These are phyloP conservation scores for Anguilla pacifica DNA, from an alignment of 2,797 vertebrate species.

Conservation along the genomic window DNA sequence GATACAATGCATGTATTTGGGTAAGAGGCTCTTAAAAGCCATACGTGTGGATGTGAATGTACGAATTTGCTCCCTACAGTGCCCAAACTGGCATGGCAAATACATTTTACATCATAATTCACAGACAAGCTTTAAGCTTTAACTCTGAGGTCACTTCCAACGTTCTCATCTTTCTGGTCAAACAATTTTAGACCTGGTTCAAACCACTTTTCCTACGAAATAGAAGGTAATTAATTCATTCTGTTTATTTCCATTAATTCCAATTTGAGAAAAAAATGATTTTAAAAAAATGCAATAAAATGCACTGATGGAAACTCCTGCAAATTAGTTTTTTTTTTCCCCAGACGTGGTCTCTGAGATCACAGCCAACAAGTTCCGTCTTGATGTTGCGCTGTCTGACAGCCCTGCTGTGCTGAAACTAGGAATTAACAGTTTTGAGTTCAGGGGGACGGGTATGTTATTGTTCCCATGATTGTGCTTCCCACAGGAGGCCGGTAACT, in stretches of 20 bases:
- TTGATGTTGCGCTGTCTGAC: not conserved
- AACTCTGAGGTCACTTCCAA: not conserved
- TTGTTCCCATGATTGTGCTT: not conserved
- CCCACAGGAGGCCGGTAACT: not conserved
- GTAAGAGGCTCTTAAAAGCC: not conserved
- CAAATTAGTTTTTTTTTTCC: constrained; percentile 32
- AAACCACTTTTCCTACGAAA: not conserved
- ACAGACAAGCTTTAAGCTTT: not conserved
- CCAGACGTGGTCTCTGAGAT: not conserved
- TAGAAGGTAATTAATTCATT: not conserved
- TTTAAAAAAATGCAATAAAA: not conserved
- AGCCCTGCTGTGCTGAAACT: not conserved
- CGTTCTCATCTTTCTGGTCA: not conserved
- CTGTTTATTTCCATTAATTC: not conserved
- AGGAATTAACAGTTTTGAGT: constrained; percentile 3
- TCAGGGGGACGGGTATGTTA: not conserved
- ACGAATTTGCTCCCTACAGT: too few relatives aligned
- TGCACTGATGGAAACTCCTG: constrained; percentile 8
- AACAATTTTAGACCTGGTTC: not conserved
- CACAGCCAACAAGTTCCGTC: constrained; percentile 5
- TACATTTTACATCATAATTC: not conserved
- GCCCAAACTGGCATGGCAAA: not conserved
- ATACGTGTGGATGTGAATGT: not conserved
- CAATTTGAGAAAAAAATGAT: not conserved
- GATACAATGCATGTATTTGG: too few relatives aligned